Percentiles rank a stretch among this genome's conserved stretches.
Evolutionary conservation across 2,113 vertebrate genomes (phyloP).

Genomic region (Meles meles): DNA sequence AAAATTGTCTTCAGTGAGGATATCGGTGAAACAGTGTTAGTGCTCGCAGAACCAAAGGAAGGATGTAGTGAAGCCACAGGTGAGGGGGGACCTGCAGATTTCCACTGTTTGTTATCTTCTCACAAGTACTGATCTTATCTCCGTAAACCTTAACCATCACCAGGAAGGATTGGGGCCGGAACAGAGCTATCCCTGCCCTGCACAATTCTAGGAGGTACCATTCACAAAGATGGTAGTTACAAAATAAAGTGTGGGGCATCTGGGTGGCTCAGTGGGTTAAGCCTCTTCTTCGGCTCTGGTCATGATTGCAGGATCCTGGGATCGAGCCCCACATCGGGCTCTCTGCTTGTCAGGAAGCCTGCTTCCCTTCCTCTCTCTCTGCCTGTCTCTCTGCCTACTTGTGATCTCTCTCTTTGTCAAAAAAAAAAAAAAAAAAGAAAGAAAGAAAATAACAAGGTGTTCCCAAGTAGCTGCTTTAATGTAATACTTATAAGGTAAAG

Average conservation of each 20-base stretch:
- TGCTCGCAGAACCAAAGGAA: background rate
- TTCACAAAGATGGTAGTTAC: background rate
- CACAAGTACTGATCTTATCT: background rate
- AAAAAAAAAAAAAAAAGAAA: no score
- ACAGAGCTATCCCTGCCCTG: background rate
- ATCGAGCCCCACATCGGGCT: no score
- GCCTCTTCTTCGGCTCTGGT: no score
- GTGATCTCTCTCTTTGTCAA: no score
- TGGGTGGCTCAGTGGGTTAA: no score
- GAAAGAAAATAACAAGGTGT: background rate
- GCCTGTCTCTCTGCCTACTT: no score
- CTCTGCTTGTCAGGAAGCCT: no score
- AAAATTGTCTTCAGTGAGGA: background rate
- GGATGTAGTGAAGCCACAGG: background rate
- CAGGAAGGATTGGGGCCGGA: background rate
- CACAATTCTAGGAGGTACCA: background rate
- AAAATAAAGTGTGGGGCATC: background rate
- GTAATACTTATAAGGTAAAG: background rate
- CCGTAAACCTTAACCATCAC: background rate
- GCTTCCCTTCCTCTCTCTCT: no score
- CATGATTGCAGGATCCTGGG: no score
- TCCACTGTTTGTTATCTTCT: background rate
- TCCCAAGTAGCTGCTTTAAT: background rate
- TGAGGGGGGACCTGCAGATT: background rate
- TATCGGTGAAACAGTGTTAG: background rate